Evolutionary conservation across 2,888 invertebrate species (phyloP).

Genomic region (Polyploca ridens): DNA sequence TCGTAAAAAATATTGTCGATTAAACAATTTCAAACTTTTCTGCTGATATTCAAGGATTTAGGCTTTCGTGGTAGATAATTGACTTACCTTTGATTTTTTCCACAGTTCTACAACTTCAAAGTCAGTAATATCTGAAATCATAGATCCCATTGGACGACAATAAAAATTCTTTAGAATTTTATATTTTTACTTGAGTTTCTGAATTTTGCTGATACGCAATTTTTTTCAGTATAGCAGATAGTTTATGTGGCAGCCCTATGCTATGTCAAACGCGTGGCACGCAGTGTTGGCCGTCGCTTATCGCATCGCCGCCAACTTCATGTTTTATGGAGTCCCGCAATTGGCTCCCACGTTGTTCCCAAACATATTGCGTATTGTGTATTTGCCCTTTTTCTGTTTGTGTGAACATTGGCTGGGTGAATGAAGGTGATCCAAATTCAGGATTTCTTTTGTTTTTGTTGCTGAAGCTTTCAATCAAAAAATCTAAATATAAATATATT

Average conservation of each 20-base stretch:
- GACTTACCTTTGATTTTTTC: not conserved
- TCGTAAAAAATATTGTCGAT: too few species aligned
- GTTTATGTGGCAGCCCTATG: slow-evolving; percentile 35
- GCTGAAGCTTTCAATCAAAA: too few species aligned
- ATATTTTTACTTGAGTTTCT: not conserved
- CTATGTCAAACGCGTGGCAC: slow-evolving; percentile 33
- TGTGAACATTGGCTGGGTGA: slow-evolving; percentile 5
- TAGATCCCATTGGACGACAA: not conserved
- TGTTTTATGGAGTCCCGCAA: slow-evolving; percentile 55
- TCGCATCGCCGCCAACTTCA: slow-evolving; percentile 55
- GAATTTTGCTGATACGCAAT: not conserved
- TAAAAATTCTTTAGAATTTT: not conserved
- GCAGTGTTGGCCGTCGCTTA: slow-evolving; percentile 56
- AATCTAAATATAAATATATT: too few species aligned
- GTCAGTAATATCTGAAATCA: too few species aligned
- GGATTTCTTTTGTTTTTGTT: not conserved
- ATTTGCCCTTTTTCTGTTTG: slow-evolving; percentile 15
- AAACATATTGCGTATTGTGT: slow-evolving; percentile 17
- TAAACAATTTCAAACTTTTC: too few species aligned
- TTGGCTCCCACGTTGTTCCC: slow-evolving; percentile 33
- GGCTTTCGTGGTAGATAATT: not conserved
- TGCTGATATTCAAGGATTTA: not conserved
- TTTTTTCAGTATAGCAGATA: not conserved
- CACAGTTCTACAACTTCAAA: not conserved
- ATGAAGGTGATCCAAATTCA: not conserved